Evolutionary conservation across 2,797 vertebrate genomes (phyloP).

Genomic region (Aplochiton taeniatus): DNA sequence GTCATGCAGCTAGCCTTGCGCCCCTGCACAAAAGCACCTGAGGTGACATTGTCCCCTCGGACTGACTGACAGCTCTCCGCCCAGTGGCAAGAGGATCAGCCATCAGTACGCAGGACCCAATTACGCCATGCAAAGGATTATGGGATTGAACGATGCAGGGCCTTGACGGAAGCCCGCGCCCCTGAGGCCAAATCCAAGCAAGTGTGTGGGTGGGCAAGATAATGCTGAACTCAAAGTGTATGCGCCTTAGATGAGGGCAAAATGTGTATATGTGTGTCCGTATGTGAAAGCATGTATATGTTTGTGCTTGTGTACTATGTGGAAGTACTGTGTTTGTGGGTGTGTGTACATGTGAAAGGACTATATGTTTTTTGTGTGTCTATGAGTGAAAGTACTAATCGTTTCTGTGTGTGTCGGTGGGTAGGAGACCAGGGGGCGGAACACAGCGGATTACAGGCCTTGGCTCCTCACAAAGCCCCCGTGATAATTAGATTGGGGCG

Average conservation of each 20-base stretch:
- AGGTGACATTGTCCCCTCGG: background rate
- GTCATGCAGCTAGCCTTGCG: background rate
- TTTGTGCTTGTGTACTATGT: background rate
- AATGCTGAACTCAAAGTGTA: no score
- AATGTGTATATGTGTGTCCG: background rate
- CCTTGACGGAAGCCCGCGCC: background rate
- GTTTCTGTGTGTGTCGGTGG: background rate
- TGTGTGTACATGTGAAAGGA: background rate
- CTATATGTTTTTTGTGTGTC: background rate
- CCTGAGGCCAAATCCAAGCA: no score
- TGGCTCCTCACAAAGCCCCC: conserved; percentile 18
- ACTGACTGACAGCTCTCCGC: background rate
- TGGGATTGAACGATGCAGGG: background rate
- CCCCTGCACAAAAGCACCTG: background rate
- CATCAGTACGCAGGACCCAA: background rate
- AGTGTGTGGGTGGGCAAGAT: background rate
- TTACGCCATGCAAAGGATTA: conserved; percentile 11
- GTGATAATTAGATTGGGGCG: conserved; percentile 39
- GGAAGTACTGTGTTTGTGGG: background rate
- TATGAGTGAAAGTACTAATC: background rate
- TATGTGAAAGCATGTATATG: background rate
- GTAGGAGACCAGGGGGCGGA: background rate
- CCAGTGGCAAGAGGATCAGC: conserved; percentile 22
- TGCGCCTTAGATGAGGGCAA: no score
- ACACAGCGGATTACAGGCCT: conserved; percentile 20